These are phyloP conservation scores for Hippolais icterina DNA, from an alignment of 2,113 vertebrate genomes.

Conservation along the genomic window DNA sequence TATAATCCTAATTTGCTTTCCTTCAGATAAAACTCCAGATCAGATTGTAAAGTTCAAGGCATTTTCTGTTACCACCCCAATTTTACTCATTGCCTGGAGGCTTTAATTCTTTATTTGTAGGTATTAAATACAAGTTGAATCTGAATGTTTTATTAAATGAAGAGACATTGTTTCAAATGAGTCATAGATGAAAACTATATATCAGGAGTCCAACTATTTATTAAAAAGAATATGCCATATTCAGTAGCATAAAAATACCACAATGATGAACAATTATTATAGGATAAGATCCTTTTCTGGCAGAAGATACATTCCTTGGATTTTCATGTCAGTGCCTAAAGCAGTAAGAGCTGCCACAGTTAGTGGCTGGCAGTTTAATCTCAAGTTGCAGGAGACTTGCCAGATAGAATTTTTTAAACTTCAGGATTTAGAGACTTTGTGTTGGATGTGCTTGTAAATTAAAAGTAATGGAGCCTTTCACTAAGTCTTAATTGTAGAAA, in stretches of 20 bases:
- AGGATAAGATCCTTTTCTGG: slow-evolving; percentile 36
- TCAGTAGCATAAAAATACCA: background rate
- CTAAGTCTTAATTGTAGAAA: slow-evolving; percentile 5
- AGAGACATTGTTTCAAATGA: slow-evolving; percentile 20
- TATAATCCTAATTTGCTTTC: background rate
- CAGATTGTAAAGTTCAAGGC: background rate
- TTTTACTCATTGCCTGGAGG: background rate
- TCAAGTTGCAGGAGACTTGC: background rate
- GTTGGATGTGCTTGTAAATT: background rate
- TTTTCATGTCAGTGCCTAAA: slow-evolving; percentile 37
- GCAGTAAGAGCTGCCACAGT: background rate
- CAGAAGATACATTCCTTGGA: background rate
- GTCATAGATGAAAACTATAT: background rate
- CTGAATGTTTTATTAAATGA: slow-evolving; percentile 16
- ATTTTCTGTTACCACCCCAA: background rate
- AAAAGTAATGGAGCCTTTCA: background rate
- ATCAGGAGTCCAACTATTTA: slow-evolving; percentile 14
- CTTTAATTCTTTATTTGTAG: background rate
- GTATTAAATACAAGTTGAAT: background rate
- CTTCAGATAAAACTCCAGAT: background rate
- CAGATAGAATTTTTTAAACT: background rate
- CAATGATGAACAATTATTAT: slow-evolving; percentile 2
- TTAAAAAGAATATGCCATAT: slow-evolving; percentile 17
- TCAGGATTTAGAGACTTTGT: background rate
- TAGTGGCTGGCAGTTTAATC: background rate